These are phyloP conservation scores for Willisornis vidua DNA, from an alignment of 2,113 vertebrate species.

Conservation along the genomic window DNA sequence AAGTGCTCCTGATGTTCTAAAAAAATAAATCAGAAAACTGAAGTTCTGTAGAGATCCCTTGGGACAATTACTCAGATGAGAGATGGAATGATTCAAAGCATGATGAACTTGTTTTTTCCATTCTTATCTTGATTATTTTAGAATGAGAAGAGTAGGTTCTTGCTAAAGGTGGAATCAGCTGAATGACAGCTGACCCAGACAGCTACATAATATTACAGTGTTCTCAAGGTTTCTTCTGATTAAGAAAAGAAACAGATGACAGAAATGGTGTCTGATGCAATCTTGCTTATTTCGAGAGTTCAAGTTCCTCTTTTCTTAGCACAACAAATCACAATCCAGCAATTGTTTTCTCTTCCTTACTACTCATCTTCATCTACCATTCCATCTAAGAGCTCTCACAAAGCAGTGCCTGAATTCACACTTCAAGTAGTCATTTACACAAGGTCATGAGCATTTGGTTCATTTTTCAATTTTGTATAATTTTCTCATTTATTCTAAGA, in stretches of 20 bases:
- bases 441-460: background rate
- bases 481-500: background rate
- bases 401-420: background rate
- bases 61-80: background rate
- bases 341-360: background rate
- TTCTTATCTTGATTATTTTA: background rate
- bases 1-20: background rate
- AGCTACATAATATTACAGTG: background rate
- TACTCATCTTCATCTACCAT: background rate
- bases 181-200: background rate
- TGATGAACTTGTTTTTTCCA: background rate
- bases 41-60: background rate
- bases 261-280: background rate
- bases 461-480: background rate
- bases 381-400: background rate
- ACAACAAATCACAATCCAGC: background rate
- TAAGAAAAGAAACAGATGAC: background rate
- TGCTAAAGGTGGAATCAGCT: background rate
- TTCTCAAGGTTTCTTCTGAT: background rate
- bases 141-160: background rate
- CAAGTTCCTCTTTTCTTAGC: background rate
- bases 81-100: background rate
- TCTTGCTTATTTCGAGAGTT: background rate
- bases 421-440: background rate
- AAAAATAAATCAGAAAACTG: background rate